Base-by-base conservation (phyloP, 2,113 vertebrate species). In the Oenanthe melanoleuca region DNA sequence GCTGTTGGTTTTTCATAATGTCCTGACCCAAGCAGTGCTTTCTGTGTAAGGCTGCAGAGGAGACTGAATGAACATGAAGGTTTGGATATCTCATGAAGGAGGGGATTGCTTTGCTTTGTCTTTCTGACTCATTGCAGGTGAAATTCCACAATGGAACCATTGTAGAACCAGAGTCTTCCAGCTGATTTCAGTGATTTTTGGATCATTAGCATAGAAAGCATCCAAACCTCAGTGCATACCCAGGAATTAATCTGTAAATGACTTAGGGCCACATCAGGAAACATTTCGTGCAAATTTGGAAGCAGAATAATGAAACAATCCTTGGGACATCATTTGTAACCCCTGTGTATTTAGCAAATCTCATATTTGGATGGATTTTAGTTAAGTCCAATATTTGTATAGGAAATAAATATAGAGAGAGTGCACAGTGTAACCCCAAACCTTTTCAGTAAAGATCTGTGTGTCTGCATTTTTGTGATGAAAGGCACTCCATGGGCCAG, bases 321-420 rank as follows among this genome's bases (percentile, higher is more conserved):
- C 7, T 37, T 69, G 0, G 2, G 14, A 38, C 42, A 42, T 63
- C 6, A 18, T 3, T 59, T 65, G 5, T 53, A 29, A n/a, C 4
- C 28, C 6, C 6, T n/a, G 0, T 8, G 4, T 69, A 8, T 44
- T 79, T 59, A 47, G 3, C 3, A n/a, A 3, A 19, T 64, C 9
- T 60, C 4, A 0, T 47, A 5, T 64, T 80, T 67, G 24, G 29
- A 25, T 85, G 26, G 9, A 7, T 70, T 74, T 70, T 70, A 23
- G 12, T 65, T 5, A 37, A 63, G 17, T 70, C 47, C n/a, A 1
- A 37, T 28, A 12, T 66, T 52, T 52, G 18, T 57, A 37, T 9
- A 37, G 26, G 45, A 42, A 74, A 70, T 20, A 65, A 57, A 38
- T 2, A 2, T 3, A 10, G 37, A 44, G 16, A 5, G 19, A 9